A percentile compares a stretch with the other conserved stretches of the same genome.
phyloP scores from a whole-genome alignment of 2,113 vertebrate species.

The Ceyx cyanopectus region DNA sequence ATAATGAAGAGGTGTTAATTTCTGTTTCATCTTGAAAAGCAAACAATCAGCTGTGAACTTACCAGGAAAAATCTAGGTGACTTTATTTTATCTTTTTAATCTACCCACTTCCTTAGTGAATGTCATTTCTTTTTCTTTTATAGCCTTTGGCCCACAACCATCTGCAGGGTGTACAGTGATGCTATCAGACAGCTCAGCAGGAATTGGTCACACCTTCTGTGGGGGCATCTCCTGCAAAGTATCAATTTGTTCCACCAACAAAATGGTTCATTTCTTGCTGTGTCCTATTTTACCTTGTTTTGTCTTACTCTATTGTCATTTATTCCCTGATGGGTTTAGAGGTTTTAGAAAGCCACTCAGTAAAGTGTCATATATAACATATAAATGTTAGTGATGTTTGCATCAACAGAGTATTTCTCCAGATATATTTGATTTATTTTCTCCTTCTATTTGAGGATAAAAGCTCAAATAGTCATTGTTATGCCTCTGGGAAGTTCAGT shows the following conservation, averaged over 20 bases:
- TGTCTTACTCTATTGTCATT: constrained; percentile 61
- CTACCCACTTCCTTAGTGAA: background rate
- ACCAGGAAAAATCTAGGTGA: background rate
- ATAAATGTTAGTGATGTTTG: background rate
- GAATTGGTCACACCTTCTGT: constrained; percentile 48
- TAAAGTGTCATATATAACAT: background rate
- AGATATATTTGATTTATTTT: background rate
- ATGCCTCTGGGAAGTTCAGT: background rate
- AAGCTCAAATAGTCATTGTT: background rate
- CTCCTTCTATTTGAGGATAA: background rate
- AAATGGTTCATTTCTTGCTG: constrained; percentile 65
- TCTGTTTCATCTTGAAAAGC: background rate
- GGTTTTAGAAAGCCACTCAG: constrained; percentile 38
- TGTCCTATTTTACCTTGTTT: constrained; percentile 50
- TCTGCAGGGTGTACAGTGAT: constrained; percentile 23
- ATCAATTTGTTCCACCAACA: constrained; percentile 68
- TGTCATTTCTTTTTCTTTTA: constrained; percentile 14
- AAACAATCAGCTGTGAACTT: background rate
- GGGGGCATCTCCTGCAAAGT: constrained; percentile 50
- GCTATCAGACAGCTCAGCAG: constrained; percentile 56
- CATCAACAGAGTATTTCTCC: background rate
- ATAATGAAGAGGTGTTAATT: background rate
- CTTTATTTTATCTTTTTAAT: background rate
- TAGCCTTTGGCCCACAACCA: constrained; percentile 55
- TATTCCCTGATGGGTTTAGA: constrained; percentile 67